Base-by-base conservation (phyloP, 2,888 invertebrate genomes). In the Flexamia atlantica region DNA sequence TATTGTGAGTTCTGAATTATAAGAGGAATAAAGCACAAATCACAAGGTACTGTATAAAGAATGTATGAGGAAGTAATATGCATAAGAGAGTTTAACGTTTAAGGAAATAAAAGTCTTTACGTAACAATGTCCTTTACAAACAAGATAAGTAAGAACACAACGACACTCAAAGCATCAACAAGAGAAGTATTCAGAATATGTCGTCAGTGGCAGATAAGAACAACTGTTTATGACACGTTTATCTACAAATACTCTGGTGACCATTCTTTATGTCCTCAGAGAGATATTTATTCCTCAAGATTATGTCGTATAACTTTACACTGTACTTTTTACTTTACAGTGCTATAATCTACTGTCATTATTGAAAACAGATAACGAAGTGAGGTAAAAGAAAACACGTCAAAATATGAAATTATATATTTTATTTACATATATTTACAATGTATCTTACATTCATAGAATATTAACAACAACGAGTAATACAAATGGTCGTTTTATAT, bases 351-450 rank as follows among this genome's bases (percentile, higher is more conserved):
- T 36, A 7, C 9, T 9, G 36, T 36, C 36, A 36, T 36, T 36
- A 36, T 7, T 36, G 36, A 36, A 36, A 9, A 36, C 36, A n/a
- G n/a, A n/a, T n/a, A 36, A 7, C 9, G 36, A 36, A 36, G 9
- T 9, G 9, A 36, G 36, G 9, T 36, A 36, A 7, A 36, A 36
- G 4, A n/a, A 36, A 36, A 9, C 36, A 36, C 4, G 9, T 36
- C 12, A 46, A 46, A 46, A 46, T 64, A 64, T 64, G 28, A 64
- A 64, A 64, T 64, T 12, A 25, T 64, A 28, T 64, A 64, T 64
- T 64, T 14, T 64, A 64, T 64, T 28, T 64, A 64, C 64, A 64
- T 28, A 3, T 64, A 28, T 64, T 17, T 64, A 64, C 64, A 64
- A 1, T 64, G n/a, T 28, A 64, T 12, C 17, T 64, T 3, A 23